These are phyloP conservation scores for Paramormyrops hopkinsi DNA, from an alignment of 2,797 vertebrate species.

Conservation along the genomic window DNA sequence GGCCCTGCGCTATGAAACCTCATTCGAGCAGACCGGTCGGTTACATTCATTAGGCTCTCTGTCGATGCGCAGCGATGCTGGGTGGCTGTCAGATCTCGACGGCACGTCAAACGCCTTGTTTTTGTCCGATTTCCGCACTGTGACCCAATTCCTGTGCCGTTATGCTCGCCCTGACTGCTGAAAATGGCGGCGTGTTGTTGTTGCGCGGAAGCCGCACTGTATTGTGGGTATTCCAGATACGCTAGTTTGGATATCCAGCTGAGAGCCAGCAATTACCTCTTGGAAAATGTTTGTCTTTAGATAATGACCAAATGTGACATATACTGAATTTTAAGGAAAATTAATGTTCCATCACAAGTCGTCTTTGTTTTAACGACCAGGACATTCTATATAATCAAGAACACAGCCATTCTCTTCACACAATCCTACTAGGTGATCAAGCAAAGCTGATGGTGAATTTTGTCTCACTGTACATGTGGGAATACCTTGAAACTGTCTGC, in stretches of 20 bases:
- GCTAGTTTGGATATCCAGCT: background rate
- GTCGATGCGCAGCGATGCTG: background rate
- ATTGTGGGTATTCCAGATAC: conserved; percentile 45
- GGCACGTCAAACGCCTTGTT: background rate
- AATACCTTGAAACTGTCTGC: background rate
- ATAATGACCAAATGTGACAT: background rate
- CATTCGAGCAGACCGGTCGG: conserved; percentile 36
- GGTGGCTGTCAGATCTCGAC: background rate
- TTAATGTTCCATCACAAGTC: background rate
- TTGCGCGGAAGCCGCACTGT: conserved; percentile 33
- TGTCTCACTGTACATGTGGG: background rate
- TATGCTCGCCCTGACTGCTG: conserved; percentile 32
- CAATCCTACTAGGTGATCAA: background rate
- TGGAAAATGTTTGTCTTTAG: background rate
- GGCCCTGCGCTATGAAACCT: conserved; percentile 46
- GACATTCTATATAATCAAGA: background rate
- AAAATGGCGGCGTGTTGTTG: conserved; percentile 67
- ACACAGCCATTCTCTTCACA: background rate
- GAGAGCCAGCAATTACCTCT: background rate
- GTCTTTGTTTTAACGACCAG: background rate
- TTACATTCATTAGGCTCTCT: conserved; percentile 41
- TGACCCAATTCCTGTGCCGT: conserved; percentile 52
- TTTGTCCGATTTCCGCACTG: background rate
- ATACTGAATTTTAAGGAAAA: background rate
- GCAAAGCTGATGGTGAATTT: background rate